phyloP scores from a whole-genome alignment of 2,888 invertebrate genomes.

The Epiblema foenella region DNA sequence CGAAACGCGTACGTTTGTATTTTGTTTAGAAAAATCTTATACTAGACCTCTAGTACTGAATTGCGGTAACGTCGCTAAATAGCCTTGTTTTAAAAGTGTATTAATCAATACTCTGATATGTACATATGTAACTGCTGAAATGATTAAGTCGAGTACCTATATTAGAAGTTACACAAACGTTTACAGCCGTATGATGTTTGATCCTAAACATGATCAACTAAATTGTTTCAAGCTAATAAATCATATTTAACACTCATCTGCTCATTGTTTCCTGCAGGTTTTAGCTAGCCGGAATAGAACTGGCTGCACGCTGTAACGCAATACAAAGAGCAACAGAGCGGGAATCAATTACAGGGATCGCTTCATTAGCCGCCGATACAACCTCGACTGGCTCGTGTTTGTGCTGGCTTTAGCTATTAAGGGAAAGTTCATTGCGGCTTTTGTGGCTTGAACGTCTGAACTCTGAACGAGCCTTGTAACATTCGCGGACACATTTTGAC shows the following conservation, averaged over 20 bases:
- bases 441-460: too few species aligned
- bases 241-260: background rate
- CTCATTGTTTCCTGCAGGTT: slow-evolving; percentile 1
- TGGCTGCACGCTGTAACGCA: slow-evolving; percentile 23
- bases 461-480: background rate
- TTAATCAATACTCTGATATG: too few species aligned
- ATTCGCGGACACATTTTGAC: background rate
- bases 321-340: slow-evolving; percentile 37
- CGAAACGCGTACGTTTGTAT: too few species aligned
- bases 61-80: background rate
- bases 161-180: too few species aligned
- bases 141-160: background rate
- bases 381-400: background rate
- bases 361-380: slow-evolving; percentile 40
- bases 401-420: background rate
- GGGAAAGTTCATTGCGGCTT: slow-evolving; percentile 22
- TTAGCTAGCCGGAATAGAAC: slow-evolving; percentile 4
- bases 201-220: background rate
- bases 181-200: too few species aligned
- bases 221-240: background rate
- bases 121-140: background rate
- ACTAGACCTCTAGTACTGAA: too few species aligned
- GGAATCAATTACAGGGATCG: slow-evolving; percentile 41
- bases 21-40: too few species aligned
- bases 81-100: background rate